Conservation (phyloP, 1,140 invertebrate species). For the Odontomachus brunneus region DNA sequence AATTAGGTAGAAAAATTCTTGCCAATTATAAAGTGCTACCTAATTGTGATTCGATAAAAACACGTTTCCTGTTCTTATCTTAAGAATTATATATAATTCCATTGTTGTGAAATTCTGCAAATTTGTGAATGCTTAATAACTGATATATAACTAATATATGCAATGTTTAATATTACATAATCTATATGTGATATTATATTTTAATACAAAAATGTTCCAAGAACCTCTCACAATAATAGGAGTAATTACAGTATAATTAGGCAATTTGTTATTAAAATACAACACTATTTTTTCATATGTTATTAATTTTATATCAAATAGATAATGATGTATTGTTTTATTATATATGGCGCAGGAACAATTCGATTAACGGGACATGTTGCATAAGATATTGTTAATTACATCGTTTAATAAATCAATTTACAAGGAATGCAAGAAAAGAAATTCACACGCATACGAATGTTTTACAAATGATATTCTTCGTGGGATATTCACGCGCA, state of each 20-base stretch:
- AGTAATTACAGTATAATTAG: not conserved
- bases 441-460: not conserved
- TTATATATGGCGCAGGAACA: not conserved
- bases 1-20: slow-evolving; percentile 6
- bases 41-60: slow-evolving; percentile 12
- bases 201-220: not conserved
- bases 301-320: slow-evolving; percentile 31
- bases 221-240: not conserved
- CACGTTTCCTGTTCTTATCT: not conserved
- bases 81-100: slow-evolving; percentile 26
- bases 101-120: not conserved
- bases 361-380: not conserved
- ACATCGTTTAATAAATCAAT: slow-evolving; percentile 16
- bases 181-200: not conserved
- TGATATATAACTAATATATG: slow-evolving; percentile 23
- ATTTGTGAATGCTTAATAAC: not conserved
- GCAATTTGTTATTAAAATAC: slow-evolving; percentile 31
- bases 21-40: not conserved
- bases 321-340: slow-evolving; percentile 8
- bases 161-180: slow-evolving; percentile 3
- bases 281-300: slow-evolving; percentile 7
- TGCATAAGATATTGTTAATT: slow-evolving; percentile 13
- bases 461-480: not conserved
- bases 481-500: not conserved
- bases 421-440: not conserved